A percentile compares a stretch with the other conserved stretches of the same genome.
Evolutionary conservation across 2,888 invertebrate genomes (phyloP).

Genomic region (Pyrgus malvae): DNA sequence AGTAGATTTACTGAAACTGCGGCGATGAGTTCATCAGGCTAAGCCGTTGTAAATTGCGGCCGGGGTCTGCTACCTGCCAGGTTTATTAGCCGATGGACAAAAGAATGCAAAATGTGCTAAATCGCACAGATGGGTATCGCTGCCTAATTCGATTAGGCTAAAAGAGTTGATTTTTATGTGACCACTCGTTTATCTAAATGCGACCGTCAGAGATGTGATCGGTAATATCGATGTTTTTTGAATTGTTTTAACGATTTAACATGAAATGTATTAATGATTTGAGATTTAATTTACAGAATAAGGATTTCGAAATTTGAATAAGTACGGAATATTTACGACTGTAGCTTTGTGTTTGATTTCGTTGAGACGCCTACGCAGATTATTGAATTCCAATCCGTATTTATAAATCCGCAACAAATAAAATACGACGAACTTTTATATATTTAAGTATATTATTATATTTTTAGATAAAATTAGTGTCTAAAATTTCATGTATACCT

Average conservation of each 20-base stretch:
- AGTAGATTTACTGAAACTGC: constrained; percentile 61
- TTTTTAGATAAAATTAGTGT: too few species aligned
- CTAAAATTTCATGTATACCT: too few species aligned
- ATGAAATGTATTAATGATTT: not conserved
- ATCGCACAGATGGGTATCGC: constrained; percentile 74
- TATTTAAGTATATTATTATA: too few species aligned
- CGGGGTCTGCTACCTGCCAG: constrained; percentile 70
- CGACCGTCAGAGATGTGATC: constrained; percentile 50
- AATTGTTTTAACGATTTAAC: not conserved
- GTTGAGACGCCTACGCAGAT: not conserved
- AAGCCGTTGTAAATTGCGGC: constrained; percentile 62
- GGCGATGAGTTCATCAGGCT: constrained; percentile 76
- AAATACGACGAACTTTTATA: too few species aligned
- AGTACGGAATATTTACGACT: too few species aligned
- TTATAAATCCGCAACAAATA: not conserved
- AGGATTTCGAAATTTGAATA: not conserved
- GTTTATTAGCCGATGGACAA: constrained; percentile 72
- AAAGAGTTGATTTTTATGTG: constrained; percentile 78
- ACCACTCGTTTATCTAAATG: constrained; percentile 74
- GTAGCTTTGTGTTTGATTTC: not conserved
- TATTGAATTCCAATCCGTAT: not conserved
- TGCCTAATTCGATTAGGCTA: constrained; percentile 78
- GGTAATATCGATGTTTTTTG: constrained; percentile 33
- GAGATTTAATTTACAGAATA: not conserved
- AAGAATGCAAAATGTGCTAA: constrained; percentile 79